Conservation (phyloP, 2,888 invertebrate genomes). For the Argynnis bischoffii region DNA sequence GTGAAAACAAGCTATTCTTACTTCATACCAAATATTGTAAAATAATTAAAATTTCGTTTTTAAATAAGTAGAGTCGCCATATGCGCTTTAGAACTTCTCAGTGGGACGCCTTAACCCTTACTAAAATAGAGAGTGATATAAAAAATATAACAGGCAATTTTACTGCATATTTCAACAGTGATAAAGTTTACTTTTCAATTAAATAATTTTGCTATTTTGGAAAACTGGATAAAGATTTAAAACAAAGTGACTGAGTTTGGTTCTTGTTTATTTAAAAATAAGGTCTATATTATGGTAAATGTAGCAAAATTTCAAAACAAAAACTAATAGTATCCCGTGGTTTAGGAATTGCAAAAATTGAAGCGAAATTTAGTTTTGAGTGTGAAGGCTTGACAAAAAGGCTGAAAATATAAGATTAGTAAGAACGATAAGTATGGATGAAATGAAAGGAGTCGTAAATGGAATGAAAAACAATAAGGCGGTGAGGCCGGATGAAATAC, state of each 20-base stretch:
- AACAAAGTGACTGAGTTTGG: not conserved
- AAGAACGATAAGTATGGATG: no score
- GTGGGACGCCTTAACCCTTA: conserved; percentile 54
- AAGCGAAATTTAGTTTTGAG: conserved; percentile 45
- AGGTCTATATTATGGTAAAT: not conserved
- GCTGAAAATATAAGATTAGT: no score
- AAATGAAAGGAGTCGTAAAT: no score
- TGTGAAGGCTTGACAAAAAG: no score
- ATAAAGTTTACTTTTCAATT: conserved; percentile 7
- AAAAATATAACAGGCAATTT: conserved; percentile 12
- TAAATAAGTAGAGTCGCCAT: conserved; percentile 54
- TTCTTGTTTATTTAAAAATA: not conserved
- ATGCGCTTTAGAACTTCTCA: conserved; percentile 54
- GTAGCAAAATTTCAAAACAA: not conserved
- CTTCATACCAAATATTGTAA: conserved; percentile 42
- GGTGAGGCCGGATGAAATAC: no score
- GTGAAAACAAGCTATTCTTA: conserved; percentile 35
- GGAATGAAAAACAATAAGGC: no score
- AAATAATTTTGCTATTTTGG: not conserved
- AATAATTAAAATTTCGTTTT: conserved; percentile 47
- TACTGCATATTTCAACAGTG: not conserved
- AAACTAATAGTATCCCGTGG: conserved; percentile 63
- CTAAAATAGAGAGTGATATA: conserved; percentile 42
- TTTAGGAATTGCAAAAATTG: conserved; percentile 59
- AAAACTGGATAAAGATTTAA: no score